Evolutionary conservation across 2,113 vertebrate species (phyloP).

Genomic region (Sarotherodon lohbergeri): DNA sequence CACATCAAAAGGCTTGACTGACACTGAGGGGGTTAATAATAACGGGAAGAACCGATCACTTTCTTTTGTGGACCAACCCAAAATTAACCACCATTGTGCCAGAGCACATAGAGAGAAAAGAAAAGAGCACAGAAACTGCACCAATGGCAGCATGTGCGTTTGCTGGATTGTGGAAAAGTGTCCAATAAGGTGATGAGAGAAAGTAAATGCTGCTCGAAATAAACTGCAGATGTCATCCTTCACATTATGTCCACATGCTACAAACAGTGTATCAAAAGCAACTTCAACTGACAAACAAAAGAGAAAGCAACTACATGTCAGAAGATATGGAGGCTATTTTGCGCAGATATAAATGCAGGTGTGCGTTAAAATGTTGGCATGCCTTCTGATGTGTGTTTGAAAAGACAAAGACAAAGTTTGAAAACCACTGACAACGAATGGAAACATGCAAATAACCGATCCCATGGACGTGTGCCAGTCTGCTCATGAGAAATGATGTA

Average conservation of each 20-base stretch:
- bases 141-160: neutral
- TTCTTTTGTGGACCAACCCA: neutral
- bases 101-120: neutral
- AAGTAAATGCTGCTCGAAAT: neutral
- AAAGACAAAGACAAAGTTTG: neutral
- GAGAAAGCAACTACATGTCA: neutral
- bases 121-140: neutral
- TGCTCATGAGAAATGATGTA: neutral
- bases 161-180: neutral
- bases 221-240: neutral
- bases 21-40: neutral
- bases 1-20: neutral
- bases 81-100: neutral
- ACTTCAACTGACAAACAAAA: neutral
- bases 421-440: neutral
- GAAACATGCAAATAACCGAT: neutral
- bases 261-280: neutral
- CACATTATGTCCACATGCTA: neutral
- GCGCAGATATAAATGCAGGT: neutral
- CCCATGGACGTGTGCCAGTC: neutral
- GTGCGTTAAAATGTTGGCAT: neutral
- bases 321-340: neutral
- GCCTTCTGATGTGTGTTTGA: neutral
- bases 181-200: neutral
- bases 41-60: neutral